Evolutionary conservation across 64 coral and sea anemone genomes (phyloP).

Genomic region (Dendronephthya gigantea): DNA sequence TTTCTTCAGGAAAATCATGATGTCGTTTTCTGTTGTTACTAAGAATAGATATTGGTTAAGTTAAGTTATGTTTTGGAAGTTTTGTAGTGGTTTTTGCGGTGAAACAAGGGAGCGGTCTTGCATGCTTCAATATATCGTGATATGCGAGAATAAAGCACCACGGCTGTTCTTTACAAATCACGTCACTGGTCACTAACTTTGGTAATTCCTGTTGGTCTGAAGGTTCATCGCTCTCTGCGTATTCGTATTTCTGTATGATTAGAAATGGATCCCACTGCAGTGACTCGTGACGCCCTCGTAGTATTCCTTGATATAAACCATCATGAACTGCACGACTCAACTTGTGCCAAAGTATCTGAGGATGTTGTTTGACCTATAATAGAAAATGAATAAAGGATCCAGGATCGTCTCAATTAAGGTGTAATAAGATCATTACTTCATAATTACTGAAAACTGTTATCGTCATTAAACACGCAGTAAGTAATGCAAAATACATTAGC

Average conservation of each 20-base stretch:
- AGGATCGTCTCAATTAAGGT: no score
- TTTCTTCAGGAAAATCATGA: background rate
- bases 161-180: no score
- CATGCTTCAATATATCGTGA: no score
- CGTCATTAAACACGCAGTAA: no score
- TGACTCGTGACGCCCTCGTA: background rate
- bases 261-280: slow-evolving; percentile 13
- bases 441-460: no score
- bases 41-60: background rate
- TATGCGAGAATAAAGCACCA: no score
- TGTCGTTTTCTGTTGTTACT: background rate
- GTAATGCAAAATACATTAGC: no score
- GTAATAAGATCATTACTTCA: no score
- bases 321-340: background rate
- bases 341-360: background rate
- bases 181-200: background rate
- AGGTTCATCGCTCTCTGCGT: background rate
- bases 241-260: slow-evolving; percentile 4
- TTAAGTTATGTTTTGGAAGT: background rate
- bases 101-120: no score
- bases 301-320: background rate
- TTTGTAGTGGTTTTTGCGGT: no score
- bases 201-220: background rate
- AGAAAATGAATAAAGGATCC: no score
- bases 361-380: background rate